Percentiles rank a stretch among this genome's conserved stretches.
Conservation (phyloP, 2,797 vertebrate genomes). For the Notolepis coatsorum region DNA sequence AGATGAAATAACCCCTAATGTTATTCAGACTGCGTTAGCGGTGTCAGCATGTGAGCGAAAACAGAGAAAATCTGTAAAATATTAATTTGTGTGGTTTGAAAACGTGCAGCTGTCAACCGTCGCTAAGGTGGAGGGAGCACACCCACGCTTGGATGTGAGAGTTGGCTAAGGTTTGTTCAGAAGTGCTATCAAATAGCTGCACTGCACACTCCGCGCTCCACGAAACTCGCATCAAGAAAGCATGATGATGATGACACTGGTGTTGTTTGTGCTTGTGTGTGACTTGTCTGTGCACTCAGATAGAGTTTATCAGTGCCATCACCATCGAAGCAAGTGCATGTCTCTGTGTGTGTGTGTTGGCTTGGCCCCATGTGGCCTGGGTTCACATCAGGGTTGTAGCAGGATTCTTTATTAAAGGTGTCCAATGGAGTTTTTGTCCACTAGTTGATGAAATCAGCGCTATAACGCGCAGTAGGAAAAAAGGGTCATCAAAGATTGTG, state of each 20-base stretch:
- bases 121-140: conserved; percentile 63
- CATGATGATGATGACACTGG: conserved; percentile 58
- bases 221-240: conserved; percentile 72
- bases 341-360: background rate
- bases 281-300: conserved; percentile 59
- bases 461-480: too few relatives aligned
- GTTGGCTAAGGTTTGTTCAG: conserved; percentile 72
- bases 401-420: too few relatives aligned
- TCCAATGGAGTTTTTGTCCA: too few relatives aligned
- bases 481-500: too few relatives aligned
- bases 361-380: too few relatives aligned
- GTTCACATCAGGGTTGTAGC: too few relatives aligned
- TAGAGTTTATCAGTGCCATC: conserved; percentile 59
- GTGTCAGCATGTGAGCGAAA: conserved; percentile 53
- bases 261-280: conserved; percentile 65
- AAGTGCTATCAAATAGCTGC: conserved; percentile 79
- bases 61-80: conserved; percentile 52
- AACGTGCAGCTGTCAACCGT: conserved; percentile 72
- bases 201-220: conserved; percentile 63
- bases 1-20: conserved; percentile 45
- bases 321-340: conserved; percentile 21
- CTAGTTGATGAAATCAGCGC: too few relatives aligned
- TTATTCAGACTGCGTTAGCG: conserved; percentile 16
- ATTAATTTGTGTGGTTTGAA: conserved; percentile 67
- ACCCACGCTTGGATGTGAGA: conserved; percentile 60